phyloP scores from a whole-genome alignment of 2,888 invertebrate genomes.

The Coleophora flavipennella region DNA sequence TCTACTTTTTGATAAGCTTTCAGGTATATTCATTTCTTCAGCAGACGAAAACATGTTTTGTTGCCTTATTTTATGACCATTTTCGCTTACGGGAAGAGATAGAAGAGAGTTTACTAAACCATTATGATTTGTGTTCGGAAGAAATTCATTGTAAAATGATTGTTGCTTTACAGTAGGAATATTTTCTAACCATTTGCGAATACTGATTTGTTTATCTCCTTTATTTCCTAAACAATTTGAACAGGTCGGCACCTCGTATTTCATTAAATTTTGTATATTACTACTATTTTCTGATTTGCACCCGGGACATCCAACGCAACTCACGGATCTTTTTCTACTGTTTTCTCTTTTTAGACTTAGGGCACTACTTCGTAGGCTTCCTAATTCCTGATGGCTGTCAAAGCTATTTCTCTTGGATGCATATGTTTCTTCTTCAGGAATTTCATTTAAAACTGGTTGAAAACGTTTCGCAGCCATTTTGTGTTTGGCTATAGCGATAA shows the following conservation, averaged over 20 bases:
- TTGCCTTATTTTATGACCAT: slow-evolving; percentile 39
- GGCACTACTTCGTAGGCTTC: slow-evolving; percentile 69
- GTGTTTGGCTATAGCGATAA: slow-evolving; percentile 90
- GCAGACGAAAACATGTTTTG: slow-evolving; percentile 50
- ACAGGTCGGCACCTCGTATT: slow-evolving; percentile 61
- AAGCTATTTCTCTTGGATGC: slow-evolving; percentile 61
- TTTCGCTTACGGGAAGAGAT: slow-evolving; percentile 41
- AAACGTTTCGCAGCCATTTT: slow-evolving; percentile 89
- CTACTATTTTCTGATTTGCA: slow-evolving; percentile 55
- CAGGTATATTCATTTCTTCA: slow-evolving; percentile 32
- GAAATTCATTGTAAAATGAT: slow-evolving; percentile 34
- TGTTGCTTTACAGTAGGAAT: slow-evolving; percentile 68
- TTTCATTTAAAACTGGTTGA: slow-evolving; percentile 82
- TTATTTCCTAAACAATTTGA: slow-evolving; percentile 66
- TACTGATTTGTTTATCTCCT: slow-evolving; percentile 82
- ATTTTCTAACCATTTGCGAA: slow-evolving; percentile 83
- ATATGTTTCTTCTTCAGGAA: slow-evolving; percentile 83
- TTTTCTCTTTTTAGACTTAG: slow-evolving; percentile 76
- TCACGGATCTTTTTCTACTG: slow-evolving; percentile 65
- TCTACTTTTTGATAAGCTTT: slow-evolving; percentile 36
- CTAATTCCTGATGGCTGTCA: slow-evolving; percentile 58
- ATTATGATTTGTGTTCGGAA: slow-evolving; percentile 30
- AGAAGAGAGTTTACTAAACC: slow-evolving; percentile 44
- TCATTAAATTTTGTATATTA: slow-evolving; percentile 49
- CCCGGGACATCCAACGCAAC: slow-evolving; percentile 78